phyloP scores from a whole-genome alignment of 2,113 vertebrate species.

The Peromyscus maniculatus region DNA sequence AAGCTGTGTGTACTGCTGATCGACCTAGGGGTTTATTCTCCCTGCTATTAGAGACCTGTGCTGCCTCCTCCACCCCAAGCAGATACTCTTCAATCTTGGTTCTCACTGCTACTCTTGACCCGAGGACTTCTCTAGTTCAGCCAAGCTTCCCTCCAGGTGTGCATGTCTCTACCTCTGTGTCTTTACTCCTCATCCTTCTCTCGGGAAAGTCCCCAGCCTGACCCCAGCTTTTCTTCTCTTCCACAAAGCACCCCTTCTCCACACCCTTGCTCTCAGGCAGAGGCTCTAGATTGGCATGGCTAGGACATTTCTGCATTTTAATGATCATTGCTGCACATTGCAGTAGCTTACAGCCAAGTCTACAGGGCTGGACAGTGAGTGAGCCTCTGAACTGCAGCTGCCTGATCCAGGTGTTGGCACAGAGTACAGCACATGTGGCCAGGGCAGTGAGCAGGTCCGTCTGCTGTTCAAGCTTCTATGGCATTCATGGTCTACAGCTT shows the following conservation, averaged over 20 bases:
- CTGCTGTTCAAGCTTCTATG: not conserved
- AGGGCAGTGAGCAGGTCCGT: not conserved
- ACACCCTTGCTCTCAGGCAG: not conserved
- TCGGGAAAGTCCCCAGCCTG: not conserved
- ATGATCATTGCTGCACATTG: not conserved
- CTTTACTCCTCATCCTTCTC: not conserved
- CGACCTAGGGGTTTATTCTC: not conserved
- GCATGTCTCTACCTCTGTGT: not conserved
- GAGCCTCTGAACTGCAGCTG: not conserved
- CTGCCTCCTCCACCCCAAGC: not conserved
- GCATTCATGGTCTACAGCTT: too few species aligned
- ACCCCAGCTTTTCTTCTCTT: not conserved
- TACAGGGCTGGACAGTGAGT: not conserved
- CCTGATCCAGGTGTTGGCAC: not conserved
- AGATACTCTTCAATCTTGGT: not conserved
- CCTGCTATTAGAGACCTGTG: not conserved
- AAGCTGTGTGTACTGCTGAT: not conserved
- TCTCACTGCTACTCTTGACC: not conserved
- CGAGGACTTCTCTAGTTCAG: not conserved
- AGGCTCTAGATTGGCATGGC: not conserved
- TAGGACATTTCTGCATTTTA: not conserved
- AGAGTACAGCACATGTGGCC: accelerated
- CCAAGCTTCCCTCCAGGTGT: not conserved
- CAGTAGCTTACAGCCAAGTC: not conserved
- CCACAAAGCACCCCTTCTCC: not conserved